These are phyloP conservation scores for Aplocera efformata DNA, from an alignment of 2,888 invertebrate genomes.

Conservation along the genomic window DNA sequence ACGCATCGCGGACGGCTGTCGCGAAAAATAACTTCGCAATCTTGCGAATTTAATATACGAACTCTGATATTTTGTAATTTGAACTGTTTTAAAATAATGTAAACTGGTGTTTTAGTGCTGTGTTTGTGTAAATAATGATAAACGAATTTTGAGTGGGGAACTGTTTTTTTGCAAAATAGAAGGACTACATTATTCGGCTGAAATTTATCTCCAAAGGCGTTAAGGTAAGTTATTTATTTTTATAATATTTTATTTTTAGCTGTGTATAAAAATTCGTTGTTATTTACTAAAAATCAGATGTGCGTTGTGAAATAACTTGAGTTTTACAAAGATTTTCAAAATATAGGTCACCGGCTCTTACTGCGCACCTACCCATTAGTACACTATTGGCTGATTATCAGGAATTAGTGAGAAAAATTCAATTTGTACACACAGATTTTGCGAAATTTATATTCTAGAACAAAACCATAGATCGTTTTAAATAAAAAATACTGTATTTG, in stretches of 20 bases:
- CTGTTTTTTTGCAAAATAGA: constrained; percentile 40
- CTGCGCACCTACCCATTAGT: too few species aligned
- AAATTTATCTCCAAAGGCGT: constrained; percentile 33
- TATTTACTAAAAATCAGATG: too few species aligned
- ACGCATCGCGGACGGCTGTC: constrained; percentile 62
- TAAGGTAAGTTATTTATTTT: constrained; percentile 22
- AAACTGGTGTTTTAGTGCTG: constrained; percentile 30
- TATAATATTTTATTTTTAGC: constrained; percentile 11
- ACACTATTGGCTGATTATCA: too few species aligned
- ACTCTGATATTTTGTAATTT: constrained; percentile 34
- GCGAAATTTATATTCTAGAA: too few species aligned
- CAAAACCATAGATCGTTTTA: too few species aligned
- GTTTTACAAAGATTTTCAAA: background rate
- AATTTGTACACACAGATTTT: too few species aligned
- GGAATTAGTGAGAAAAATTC: too few species aligned
- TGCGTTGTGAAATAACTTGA: too few species aligned
- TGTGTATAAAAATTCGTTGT: too few species aligned
- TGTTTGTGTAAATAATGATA: constrained; percentile 44
- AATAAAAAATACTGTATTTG: too few species aligned
- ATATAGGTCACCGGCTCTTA: constrained; percentile 24
- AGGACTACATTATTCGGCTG: constrained; percentile 37
- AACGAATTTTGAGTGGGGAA: constrained; percentile 47
- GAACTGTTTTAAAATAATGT: constrained; percentile 30
- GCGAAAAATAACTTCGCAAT: constrained; percentile 34
- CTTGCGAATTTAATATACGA: constrained; percentile 25